Evolutionary conservation across 2,888 invertebrate genomes (phyloP).

Genomic region (Lumbricus terrestris): DNA sequence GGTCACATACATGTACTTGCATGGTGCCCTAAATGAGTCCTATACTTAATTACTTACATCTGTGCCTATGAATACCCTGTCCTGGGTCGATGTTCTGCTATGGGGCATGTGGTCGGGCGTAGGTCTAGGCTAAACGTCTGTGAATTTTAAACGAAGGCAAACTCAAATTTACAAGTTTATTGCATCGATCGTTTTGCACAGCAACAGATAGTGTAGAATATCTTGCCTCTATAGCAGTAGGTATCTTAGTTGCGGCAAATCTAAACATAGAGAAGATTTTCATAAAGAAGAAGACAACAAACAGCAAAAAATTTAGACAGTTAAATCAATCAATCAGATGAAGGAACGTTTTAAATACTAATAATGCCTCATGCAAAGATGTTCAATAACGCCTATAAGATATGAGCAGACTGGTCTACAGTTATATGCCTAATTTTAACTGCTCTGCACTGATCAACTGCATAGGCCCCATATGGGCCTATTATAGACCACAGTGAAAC

Average conservation of each 20-base stretch:
- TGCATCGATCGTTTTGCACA: not conserved
- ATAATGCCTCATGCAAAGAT: not conserved
- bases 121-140: too few species aligned
- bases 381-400: not conserved
- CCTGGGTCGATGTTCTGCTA: too few species aligned
- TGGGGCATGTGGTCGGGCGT: too few species aligned
- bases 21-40: too few species aligned
- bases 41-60: too few species aligned
- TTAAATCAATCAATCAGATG: not conserved
- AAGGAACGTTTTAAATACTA: not conserved
- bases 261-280: not conserved
- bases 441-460: not conserved
- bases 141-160: too few species aligned
- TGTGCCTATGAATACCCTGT: too few species aligned
- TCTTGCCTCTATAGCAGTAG: not conserved
- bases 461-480: not conserved
- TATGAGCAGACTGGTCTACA: not conserved
- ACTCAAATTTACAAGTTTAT: too few species aligned
- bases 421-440: too few species aligned
- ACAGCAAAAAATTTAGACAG: not conserved
- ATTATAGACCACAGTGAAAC: too few species aligned
- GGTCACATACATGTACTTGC: too few species aligned
- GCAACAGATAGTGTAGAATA: not conserved
- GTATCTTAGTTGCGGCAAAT: not conserved
- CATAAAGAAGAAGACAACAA: not conserved